Base-by-base conservation (phyloP, 2,113 vertebrate genomes). In the Agapornis roseicollis region DNA sequence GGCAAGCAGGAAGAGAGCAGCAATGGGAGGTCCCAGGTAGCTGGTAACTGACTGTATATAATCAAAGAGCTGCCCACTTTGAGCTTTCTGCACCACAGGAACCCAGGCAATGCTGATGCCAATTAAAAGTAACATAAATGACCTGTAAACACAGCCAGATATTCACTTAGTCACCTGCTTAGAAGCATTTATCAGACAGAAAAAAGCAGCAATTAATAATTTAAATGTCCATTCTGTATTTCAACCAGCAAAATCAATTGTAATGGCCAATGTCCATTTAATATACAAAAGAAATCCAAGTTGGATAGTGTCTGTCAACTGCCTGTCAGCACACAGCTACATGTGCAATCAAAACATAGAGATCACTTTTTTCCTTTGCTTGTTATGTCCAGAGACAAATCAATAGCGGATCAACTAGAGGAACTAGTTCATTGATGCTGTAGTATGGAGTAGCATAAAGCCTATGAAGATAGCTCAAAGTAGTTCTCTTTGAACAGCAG, bases 61-160 rank as follows among this genome's bases (percentile, higher is more conserved):
- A 89, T 99, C 99, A 3, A 99, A 99, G 29, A 99, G 99, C 81
- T 99, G 99, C 41, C 99, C 99, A 17, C 97, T 99, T 89, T 99
- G 99, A 33, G 99, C 97, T 2, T 96, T 97, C 97, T 99, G 99
- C n/a, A 99, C 98, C 10, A 99, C 65, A 3, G 99, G 99, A 71
- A 99, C 99, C 99, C 99, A 99, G 35, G 99, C 99, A 3, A 99
- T 99, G 96, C 99, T 99, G 96, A 99, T 4, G 11, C 95, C 99
- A 64, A 99, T 99, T 91, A 99, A 97, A 69, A 35, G 1, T 85
- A 99, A 19, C 65, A 99, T 99, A 79, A 99, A 99, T 60, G 99
- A 25, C 96, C 99, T 99, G 95, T 12, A 97, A 96, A 93, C 69
- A 90, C 10, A 97, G 64, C 25, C 88, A 91, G 87, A 95, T 46